Evolutionary conservation across 2,797 vertebrate genomes (phyloP), one percentile per base, ranked within the genome.

Genomic region (Pogoniulus pusillus): DNA sequence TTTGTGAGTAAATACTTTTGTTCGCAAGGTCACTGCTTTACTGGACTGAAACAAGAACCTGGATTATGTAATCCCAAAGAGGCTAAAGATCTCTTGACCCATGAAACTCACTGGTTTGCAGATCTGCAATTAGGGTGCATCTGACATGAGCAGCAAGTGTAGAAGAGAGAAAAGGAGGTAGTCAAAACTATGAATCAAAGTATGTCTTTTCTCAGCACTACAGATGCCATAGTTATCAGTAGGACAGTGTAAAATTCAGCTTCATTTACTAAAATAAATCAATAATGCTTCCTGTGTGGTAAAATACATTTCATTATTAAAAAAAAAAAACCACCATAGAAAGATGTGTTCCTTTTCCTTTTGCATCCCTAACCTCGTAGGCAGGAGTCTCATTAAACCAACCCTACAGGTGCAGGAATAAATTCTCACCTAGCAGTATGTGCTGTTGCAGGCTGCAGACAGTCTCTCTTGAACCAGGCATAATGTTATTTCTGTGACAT

Each of bases 61-160:
- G 47, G 55, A 70, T 80, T 85, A 85, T 85, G 90, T 85, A 75
- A 87, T 81, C n/a, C 30, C 62, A 72, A 78, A 68, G 82, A 85
- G 37, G n/a, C 43, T 78, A 55, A 78, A 75, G 53, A 51, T 62
- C 74, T 82, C 51, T 37, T 90, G 82, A 94, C 43, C 82, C 65
- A 30, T 71, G 77, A 85, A 79, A 63, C 18, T 43, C 39, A 53
- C 32, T 75, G 60, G 45, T 54, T 89, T 82, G 32, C 49, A 35
- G 35, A 59, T 69, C 77, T 88, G 60, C 64, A 88, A 12, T 77
- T 65, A n/a, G 0, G 60, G 68, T 59, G 19, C 3, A 4, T 30
- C 39, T 64, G 74, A 45, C 2, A 37, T 72, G 47, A 69, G 45
- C 43, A 70, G 49, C 57, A 72, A 68, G 27, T 23, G n/a, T 0